Evolutionary conservation across 2,888 invertebrate species (phyloP), one percentile per base, ranked within the genome.

Genomic region (Pseudanteris insignis): DNA sequence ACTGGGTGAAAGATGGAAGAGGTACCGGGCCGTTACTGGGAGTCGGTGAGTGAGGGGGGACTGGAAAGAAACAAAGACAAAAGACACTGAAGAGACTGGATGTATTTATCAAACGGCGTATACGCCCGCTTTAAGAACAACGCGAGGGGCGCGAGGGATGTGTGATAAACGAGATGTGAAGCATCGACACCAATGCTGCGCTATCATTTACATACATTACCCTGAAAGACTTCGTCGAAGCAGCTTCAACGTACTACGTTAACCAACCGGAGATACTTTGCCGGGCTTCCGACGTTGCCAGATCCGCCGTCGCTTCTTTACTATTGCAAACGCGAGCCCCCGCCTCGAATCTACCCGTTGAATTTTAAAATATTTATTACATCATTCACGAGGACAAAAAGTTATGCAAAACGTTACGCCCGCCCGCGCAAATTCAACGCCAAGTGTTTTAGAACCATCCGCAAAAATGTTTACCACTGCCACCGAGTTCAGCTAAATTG

Each of bases 141-240:
- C 60, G 53, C 53, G 53, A 53, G 60, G 53, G 47, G 32, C 46
- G 53, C 60, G 43, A 41, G 53, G 53, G 51, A 60, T 60, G 50
- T 53, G 60, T 60, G 48, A 60, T 60, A 60, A 60, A 60, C 54
- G 60, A 60, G 60, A 60, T 60, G 60, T 60, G 60, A 60, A 54
- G 48, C 54, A 60, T 60, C 60, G 53, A 60, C 60, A 60, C 60
- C 60, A 48, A 48, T 54, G 60, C 38, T 54, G 48, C 38, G 54
- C 47, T 60, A 60, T 60, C 53, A 60, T 60, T 60, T 53, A 60
- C 60, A 53, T 53, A 51, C 58, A 59, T 59, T 51, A 51, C 59
- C 59, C 59, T 58, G 51, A 58, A 58, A 58, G 58, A 50, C 58
- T 58, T 58, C 50, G 50, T 58, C 50, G 58, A 58, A 50, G 36